Conservation (phyloP, 2,797 vertebrate species). For the Syngnathus rostellatus region DNA sequence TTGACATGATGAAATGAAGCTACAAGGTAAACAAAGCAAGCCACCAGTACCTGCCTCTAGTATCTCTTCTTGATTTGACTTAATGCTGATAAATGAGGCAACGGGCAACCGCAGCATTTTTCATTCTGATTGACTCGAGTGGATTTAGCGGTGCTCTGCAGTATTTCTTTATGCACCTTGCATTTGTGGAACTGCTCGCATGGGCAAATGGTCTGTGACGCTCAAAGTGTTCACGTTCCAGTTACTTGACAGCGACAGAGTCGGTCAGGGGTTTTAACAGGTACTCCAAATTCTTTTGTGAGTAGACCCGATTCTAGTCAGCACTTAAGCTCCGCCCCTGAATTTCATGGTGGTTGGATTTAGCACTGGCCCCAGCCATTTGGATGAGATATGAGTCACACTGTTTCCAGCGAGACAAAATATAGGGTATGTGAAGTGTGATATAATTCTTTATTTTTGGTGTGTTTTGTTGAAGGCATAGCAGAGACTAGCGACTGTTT, state of each 20-base stretch:
- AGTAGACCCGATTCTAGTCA: too few relatives aligned
- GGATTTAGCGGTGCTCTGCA: slow-evolving; percentile 3
- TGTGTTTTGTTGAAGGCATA: not conserved
- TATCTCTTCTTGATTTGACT: slow-evolving; percentile 1
- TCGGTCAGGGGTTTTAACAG: not conserved
- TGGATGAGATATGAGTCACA: not conserved
- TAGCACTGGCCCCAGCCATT: too few relatives aligned
- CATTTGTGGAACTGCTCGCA: not conserved
- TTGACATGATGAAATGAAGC: not conserved
- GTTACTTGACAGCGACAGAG: not conserved
- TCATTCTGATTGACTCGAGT: not conserved
- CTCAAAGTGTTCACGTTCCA: not conserved
- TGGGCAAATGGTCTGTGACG: not conserved
- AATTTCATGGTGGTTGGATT: too few relatives aligned
- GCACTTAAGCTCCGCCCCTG: too few relatives aligned
- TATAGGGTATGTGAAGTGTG: not conserved
- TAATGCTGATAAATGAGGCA: slow-evolving; percentile 7
- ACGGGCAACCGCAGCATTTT: not conserved
- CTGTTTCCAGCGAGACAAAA: not conserved
- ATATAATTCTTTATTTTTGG: not conserved
- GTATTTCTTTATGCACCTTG: not conserved
- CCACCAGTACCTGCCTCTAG: not conserved
- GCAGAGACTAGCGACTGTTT: not conserved
- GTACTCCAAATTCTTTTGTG: too few relatives aligned
- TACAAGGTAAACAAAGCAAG: not conserved